Evolutionary conservation across 2,888 invertebrate species (phyloP).

Genomic region (Cacoxenus indagator): DNA sequence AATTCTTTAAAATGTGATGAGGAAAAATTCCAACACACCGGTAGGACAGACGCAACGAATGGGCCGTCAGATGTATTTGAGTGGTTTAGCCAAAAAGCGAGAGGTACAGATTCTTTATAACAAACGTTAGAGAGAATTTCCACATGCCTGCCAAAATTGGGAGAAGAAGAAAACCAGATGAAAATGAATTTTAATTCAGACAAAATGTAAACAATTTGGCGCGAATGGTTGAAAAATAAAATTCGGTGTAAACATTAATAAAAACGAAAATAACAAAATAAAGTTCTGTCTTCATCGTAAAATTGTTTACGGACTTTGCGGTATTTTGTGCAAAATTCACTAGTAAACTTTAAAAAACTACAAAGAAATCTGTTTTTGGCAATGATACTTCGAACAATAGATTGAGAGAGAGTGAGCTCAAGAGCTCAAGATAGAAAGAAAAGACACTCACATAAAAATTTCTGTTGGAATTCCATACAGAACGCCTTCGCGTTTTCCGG

Average conservation of each 20-base stretch:
- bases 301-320: background rate
- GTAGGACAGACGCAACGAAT: too few species aligned
- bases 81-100: too few species aligned
- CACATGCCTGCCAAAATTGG: background rate
- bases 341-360: background rate
- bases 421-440: too few species aligned
- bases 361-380: too few species aligned
- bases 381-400: too few species aligned
- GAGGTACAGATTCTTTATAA: conserved; percentile 40
- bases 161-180: background rate
- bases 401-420: too few species aligned
- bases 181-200: conserved; percentile 4
- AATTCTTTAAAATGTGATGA: too few species aligned
- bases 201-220: background rate
- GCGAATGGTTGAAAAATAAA: conserved; percentile 50
- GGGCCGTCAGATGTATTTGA: too few species aligned
- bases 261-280: conserved; percentile 41
- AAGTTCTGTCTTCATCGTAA: background rate
- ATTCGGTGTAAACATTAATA: conserved; percentile 56
- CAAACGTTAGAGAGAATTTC: conserved; percentile 33
- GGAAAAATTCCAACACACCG: too few species aligned
- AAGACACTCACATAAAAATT: background rate
- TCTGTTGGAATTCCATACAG: too few species aligned
- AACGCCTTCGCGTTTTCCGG: too few species aligned
- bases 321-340: background rate